Percentiles rank a stretch among this genome's conserved stretches.
Conservation (phyloP, 2,113 vertebrate species). For the Syngnathus scovelli region DNA sequence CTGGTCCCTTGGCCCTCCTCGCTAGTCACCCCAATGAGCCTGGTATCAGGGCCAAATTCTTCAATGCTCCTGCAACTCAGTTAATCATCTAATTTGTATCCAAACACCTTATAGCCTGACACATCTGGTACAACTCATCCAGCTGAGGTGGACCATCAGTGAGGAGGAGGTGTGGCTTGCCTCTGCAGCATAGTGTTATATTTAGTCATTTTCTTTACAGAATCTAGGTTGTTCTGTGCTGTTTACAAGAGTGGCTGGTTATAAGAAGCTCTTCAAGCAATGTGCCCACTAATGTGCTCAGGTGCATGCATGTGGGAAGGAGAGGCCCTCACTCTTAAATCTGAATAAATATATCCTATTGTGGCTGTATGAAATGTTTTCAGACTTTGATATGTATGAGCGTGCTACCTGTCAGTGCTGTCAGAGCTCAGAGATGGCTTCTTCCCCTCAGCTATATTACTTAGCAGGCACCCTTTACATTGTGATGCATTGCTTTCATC, state of each 20-base stretch:
- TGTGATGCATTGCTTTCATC: slow-evolving; percentile 26
- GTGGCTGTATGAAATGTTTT: slow-evolving; percentile 6
- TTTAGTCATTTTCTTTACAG: slow-evolving; percentile 33
- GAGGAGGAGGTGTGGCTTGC: slow-evolving; percentile 23
- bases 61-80: slow-evolving; percentile 40
- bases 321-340: slow-evolving; percentile 4
- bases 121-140: slow-evolving; percentile 50
- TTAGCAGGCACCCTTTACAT: slow-evolving; percentile 31
- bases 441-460: slow-evolving; percentile 23
- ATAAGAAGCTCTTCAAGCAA: slow-evolving; percentile 18
- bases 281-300: slow-evolving; percentile 11
- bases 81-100: slow-evolving; percentile 64
- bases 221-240: slow-evolving; percentile 12
- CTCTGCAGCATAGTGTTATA: slow-evolving; percentile 35
- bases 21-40: slow-evolving; percentile 46
- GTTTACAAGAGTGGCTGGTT: slow-evolving; percentile 14
- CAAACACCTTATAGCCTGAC: slow-evolving; percentile 54
- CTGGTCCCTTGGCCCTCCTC: slow-evolving; percentile 54
- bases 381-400: slow-evolving; percentile 9
- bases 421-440: slow-evolving; percentile 33
- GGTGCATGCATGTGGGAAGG: slow-evolving; percentile 1
- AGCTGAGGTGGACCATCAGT: slow-evolving; percentile 26
- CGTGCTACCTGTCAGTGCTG: slow-evolving; percentile 15
- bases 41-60: slow-evolving; percentile 40
- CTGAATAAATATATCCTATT: slow-evolving; percentile 5